Conservation (phyloP, 1,140 invertebrate species). For the Eurosta solidaginis region DNA sequence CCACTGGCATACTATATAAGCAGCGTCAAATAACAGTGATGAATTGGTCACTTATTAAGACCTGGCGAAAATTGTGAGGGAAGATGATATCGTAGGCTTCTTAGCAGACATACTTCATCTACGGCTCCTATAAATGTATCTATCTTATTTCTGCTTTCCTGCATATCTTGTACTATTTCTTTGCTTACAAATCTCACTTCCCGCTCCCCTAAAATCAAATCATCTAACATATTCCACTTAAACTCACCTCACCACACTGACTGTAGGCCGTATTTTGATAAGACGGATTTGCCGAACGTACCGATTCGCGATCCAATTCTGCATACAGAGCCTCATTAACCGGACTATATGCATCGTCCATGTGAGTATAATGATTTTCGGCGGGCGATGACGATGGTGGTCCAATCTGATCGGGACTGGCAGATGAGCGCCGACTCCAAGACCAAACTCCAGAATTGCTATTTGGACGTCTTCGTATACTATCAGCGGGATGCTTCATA, state of each 20-base stretch:
- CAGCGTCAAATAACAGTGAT: too few relatives aligned
- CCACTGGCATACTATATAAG: too few relatives aligned
- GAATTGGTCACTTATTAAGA: too few relatives aligned
- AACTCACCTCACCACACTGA: conserved; percentile 63
- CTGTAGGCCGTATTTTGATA: conserved; percentile 74
- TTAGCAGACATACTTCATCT: too few relatives aligned
- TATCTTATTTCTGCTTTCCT: too few relatives aligned
- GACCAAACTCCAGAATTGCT: conserved; percentile 69
- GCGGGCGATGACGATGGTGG: conserved; percentile 62
- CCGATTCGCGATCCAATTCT: conserved; percentile 66
- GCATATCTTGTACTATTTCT: too few relatives aligned
- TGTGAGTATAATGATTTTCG: conserved; percentile 74
- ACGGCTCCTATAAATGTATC: too few relatives aligned
- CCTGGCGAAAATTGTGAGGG: too few relatives aligned
- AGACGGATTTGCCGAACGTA: conserved; percentile 65
- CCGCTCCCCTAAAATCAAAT: too few relatives aligned
- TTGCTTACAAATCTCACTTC: too few relatives aligned
- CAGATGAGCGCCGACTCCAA: conserved; percentile 64
- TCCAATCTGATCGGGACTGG: conserved; percentile 60
- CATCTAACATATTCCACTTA: background rate
- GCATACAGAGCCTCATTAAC: conserved; percentile 69
- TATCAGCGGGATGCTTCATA: conserved; percentile 57
- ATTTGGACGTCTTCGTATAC: conserved; percentile 62
- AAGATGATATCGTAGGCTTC: too few relatives aligned
- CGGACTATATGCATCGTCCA: conserved; percentile 67